Conservation (phyloP, 2,888 invertebrate genomes). For the Sipha maydis region DNA sequence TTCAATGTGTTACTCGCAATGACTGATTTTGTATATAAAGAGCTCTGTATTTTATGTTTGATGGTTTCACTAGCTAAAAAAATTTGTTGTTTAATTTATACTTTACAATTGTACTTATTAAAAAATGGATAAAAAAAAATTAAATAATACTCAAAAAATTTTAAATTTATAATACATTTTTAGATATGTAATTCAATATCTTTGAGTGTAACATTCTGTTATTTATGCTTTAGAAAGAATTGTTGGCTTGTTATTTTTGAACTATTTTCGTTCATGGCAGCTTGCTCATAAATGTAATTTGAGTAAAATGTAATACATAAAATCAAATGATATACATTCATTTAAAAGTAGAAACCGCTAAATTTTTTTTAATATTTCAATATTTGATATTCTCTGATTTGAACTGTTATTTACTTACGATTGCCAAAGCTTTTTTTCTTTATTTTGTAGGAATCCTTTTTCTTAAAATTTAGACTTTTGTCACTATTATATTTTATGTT, state of each 20-base stretch:
- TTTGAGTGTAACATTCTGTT: neutral
- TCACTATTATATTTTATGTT: slow-evolving; percentile 49
- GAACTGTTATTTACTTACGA: slow-evolving; percentile 21
- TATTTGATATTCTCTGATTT: slow-evolving; percentile 1
- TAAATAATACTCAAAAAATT: no score
- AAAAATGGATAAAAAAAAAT: neutral
- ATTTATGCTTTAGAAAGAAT: neutral
- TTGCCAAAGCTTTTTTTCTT: slow-evolving; percentile 44
- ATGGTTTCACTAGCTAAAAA: slow-evolving; percentile 39
- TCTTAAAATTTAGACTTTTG: slow-evolving; percentile 33
- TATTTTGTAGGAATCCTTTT: slow-evolving; percentile 11
- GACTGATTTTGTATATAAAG: slow-evolving; percentile 59
- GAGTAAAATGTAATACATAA: no score
- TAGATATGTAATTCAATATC: neutral
- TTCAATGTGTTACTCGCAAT: slow-evolving; percentile 48
- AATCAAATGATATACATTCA: neutral
- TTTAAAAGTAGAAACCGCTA: neutral
- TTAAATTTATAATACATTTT: no score
- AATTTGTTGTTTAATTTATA: slow-evolving; percentile 40
- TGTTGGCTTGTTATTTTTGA: neutral
- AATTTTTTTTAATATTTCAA: slow-evolving; percentile 12
- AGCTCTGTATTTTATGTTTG: slow-evolving; percentile 45
- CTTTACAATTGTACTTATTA: slow-evolving; percentile 15
- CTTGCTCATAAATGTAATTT: neutral
- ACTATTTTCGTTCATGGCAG: neutral